These are phyloP conservation scores for Allobates femoralis DNA, from an alignment of 2,797 vertebrate species.

Conservation along the genomic window DNA sequence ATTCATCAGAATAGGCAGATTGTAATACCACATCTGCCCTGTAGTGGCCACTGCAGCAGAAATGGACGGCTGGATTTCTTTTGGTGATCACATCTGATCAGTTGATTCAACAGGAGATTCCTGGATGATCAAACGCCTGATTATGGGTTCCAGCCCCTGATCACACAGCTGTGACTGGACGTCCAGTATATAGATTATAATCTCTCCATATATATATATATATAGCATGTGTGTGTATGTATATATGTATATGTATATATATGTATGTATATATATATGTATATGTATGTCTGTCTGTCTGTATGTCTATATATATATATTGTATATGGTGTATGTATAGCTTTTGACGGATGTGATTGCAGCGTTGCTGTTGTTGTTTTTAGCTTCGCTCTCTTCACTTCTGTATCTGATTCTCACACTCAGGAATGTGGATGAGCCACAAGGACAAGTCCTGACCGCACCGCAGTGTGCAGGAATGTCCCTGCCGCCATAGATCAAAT, in stretches of 20 bases:
- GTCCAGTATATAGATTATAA: no score
- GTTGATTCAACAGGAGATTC: not conserved
- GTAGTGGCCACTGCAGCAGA: not conserved
- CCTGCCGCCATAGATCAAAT: slow-evolving; percentile 24
- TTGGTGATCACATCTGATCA: not conserved
- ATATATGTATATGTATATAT: no score
- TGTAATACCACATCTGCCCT: not conserved
- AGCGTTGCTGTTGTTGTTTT: not conserved
- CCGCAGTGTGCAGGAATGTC: not conserved
- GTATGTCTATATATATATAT: no score
- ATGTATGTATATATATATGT: no score
- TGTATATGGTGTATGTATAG: not conserved
- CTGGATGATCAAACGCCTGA: no score
- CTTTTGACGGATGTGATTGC: not conserved
- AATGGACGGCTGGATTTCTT: not conserved
- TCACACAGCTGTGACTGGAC: not conserved
- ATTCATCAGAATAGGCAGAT: not conserved
- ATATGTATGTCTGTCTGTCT: no score
- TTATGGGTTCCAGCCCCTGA: no score
- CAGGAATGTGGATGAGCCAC: slow-evolving; percentile 33
- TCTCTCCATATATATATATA: no score
- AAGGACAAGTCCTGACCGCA: slow-evolving; percentile 28
- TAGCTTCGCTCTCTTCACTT: not conserved
- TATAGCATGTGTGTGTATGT: no score
- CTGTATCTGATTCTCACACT: slow-evolving; percentile 28